phyloP scores from a whole-genome alignment of 1,140 invertebrate species.

The Argopecten irradians region DNA sequence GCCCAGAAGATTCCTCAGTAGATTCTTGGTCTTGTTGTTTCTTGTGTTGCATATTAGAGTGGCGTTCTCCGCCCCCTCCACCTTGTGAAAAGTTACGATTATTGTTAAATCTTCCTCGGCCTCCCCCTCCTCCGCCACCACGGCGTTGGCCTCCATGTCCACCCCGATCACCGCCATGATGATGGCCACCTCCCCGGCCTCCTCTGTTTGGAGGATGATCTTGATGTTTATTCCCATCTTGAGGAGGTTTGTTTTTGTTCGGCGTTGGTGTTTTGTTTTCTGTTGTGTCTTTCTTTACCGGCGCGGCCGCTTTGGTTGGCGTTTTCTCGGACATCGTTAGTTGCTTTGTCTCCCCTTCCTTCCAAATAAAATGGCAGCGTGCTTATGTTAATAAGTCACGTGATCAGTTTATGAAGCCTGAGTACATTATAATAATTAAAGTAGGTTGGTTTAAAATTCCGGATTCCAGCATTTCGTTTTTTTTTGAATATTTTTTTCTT shows the following conservation, averaged over 20 bases:
- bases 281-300: conserved; percentile 18
- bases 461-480: no score
- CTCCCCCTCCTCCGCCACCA: conserved; percentile 25
- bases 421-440: no score
- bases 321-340: neutral
- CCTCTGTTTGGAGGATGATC: neutral
- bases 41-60: conserved; percentile 39
- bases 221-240: neutral
- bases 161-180: conserved; percentile 13
- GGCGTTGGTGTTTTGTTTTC: conserved; percentile 13
- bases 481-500: no score
- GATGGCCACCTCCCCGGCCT: neutral
- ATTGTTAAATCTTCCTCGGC: conserved; percentile 24
- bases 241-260: neutral
- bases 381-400: conserved; percentile 10
- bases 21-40: conserved; percentile 28
- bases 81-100: conserved; percentile 18
- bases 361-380: neutral
- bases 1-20: conserved; percentile 27
- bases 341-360: neutral
- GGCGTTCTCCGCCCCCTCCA: conserved; percentile 23
- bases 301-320: neutral
- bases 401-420: neutral
- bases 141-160: neutral
- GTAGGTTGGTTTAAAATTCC: no score